Conservation (phyloP, 2,888 invertebrate genomes). For the Gymnosoma rotundatum region DNA sequence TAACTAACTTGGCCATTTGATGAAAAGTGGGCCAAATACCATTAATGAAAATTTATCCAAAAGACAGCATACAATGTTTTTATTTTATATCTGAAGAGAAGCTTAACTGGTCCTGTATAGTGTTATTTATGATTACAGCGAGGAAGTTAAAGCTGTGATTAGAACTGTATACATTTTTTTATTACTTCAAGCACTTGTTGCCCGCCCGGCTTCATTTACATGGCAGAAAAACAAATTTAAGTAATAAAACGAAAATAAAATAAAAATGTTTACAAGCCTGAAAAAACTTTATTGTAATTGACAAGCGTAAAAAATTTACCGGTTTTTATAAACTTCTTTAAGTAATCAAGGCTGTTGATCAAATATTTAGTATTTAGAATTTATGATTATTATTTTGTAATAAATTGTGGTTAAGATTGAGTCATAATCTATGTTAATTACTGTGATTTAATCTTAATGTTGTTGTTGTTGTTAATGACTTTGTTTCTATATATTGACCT, state of each 20-base stretch:
- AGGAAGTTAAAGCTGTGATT: slow-evolving; percentile 58
- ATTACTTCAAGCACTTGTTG: slow-evolving; percentile 44
- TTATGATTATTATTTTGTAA: background rate
- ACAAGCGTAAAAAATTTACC: background rate
- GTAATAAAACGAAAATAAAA: slow-evolving; percentile 9
- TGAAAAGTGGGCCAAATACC: slow-evolving; percentile 66
- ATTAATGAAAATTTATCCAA: slow-evolving; percentile 45
- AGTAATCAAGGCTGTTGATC: background rate
- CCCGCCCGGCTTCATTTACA: slow-evolving; percentile 19
- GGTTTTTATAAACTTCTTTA: background rate
- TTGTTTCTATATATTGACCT: no score
- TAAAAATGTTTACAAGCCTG: background rate
- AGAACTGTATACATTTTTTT: slow-evolving; percentile 43
- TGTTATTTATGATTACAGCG: slow-evolving; percentile 2
- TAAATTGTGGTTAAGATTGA: no score
- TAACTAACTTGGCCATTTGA: slow-evolving; percentile 51
- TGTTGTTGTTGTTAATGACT: no score
- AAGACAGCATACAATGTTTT: slow-evolving; percentile 30
- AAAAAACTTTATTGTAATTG: background rate
- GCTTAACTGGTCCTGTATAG: slow-evolving; percentile 53
- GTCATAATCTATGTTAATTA: no score
- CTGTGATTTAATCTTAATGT: no score
- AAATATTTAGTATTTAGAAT: background rate
- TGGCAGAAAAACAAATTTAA: slow-evolving; percentile 1
- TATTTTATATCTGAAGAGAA: slow-evolving; percentile 18